phyloP scores from a whole-genome alignment of 1,140 invertebrate species.

The Lepidostoma basale region DNA sequence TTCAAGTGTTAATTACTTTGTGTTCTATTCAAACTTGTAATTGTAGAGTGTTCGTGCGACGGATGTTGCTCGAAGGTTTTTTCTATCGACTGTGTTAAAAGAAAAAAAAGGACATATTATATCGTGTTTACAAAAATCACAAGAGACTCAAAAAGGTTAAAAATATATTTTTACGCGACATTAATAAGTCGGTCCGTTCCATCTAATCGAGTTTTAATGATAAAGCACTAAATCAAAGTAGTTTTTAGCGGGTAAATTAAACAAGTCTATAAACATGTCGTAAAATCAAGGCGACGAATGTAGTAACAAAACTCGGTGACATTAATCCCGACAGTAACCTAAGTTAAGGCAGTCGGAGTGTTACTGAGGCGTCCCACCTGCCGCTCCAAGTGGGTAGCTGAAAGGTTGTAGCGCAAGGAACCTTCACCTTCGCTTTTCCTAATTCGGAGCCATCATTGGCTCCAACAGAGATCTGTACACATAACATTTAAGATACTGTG shows the following conservation, averaged over 20 bases:
- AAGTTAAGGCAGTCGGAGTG: not conserved
- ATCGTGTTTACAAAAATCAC: not conserved
- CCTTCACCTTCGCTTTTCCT: conserved; percentile 18
- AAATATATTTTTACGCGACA: not conserved
- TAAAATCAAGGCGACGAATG: not conserved
- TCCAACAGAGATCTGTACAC: too few species aligned
- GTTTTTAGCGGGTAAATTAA: not conserved
- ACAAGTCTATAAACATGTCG: conserved; percentile 1
- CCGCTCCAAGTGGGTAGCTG: not conserved
- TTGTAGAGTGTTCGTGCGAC: not conserved
- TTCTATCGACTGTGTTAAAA: not conserved
- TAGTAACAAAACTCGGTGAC: not conserved
- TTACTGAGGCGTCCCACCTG: conserved; percentile 9
- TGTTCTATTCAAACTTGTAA: conserved; percentile 1
- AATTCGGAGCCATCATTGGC: conserved; percentile 12
- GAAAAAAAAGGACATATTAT: not conserved
- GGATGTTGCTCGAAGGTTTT: not conserved
- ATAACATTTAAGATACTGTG: too few species aligned
- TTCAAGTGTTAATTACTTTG: conserved; percentile 10
- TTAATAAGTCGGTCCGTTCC: too few species aligned
- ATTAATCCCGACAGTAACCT: conserved; percentile 7
- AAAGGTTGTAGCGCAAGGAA: conserved; percentile 8
- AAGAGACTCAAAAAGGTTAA: not conserved
- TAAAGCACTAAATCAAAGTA: too few species aligned
- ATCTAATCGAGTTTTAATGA: too few species aligned